Percentiles rank a stretch among this genome's conserved stretches.
Evolutionary conservation across 2,888 invertebrate genomes (phyloP).

Genomic region (Tiliacea aurago): DNA sequence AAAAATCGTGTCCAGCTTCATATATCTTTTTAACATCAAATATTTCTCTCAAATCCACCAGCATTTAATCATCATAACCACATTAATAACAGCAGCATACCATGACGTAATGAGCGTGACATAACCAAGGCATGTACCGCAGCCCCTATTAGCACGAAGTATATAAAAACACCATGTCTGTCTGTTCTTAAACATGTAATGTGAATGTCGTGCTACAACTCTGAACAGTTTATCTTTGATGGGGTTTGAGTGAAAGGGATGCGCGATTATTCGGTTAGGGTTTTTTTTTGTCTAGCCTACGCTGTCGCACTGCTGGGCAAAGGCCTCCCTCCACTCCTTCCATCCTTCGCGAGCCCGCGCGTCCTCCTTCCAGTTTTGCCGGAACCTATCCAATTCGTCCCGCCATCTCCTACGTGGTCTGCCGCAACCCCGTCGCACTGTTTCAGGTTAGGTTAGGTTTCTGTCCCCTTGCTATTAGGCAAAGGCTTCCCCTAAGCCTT

Average conservation of each 20-base stretch:
- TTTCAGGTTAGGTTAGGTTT: no score
- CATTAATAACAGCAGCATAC: conserved; percentile 15
- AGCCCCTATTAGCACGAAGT: conserved; percentile 39
- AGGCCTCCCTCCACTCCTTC: no score
- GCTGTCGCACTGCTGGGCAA: no score
- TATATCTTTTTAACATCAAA: neutral
- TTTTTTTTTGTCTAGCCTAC: no score
- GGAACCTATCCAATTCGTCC: no score
- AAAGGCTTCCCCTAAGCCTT: no score
- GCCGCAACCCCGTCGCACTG: no score
- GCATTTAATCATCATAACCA: neutral
- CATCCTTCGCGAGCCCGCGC: no score
- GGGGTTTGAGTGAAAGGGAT: neutral
- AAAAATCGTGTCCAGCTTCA: neutral
- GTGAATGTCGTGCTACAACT: conserved; percentile 41
- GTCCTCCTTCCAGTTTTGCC: no score
- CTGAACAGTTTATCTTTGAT: conserved; percentile 36
- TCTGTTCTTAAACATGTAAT: conserved; percentile 45
- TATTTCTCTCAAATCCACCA: neutral
- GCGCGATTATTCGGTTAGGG: conserved; percentile 27
- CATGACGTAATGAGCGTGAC: conserved; percentile 39
- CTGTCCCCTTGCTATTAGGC: no score
- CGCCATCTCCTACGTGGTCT: no score
- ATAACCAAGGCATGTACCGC: conserved; percentile 25
- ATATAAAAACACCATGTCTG: conserved; percentile 48